Base-by-base conservation (phyloP, 1,140 invertebrate species). In the Drosophila ficusphila region DNA sequence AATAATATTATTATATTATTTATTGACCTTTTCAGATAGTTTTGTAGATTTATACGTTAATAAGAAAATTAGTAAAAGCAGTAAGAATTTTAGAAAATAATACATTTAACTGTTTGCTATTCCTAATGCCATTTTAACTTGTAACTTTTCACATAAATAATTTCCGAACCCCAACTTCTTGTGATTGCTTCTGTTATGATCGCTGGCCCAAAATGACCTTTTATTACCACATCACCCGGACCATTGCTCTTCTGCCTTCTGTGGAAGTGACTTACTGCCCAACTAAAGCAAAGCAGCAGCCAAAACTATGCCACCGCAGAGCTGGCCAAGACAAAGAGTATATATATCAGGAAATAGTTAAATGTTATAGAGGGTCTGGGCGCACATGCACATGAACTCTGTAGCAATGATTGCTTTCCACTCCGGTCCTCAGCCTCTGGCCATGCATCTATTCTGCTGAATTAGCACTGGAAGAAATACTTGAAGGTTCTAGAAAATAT, bases 261-360 rank as follows among this genome's bases (percentile, higher is more conserved):
- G 44, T 16, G 44, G 16, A 34, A 51, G 60, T 65, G 44, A 67
- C 61, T 67, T 67, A 67, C 61, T 14, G 62, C 19, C 44, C 44
- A 52, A 38, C 44, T 31, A 19, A 67, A 8, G 60, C 36, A n/a
- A 29, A 33, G 62, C 14, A 27, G 62, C 46, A 23, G 36, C 61
- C 64, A 12, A 67, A 68, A 67, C 64, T 67, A 67, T 67, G 64
- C 64, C 46, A 67, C 64, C 64, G 38, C 64, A 68, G 14, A 51
- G 62, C 34, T 49, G 44, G 60, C 60, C 62, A 67, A 68, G 61
- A 52, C 33, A 42, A 41, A 42, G 64, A 67, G 64, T 68, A 67
- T 68, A 67, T 67, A 68, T 68, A 52, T 68, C 64, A 67, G 64
- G 46, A 52, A 67, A 68, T 29, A 68, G 60, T 67, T 67, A 41